Base-by-base conservation (phyloP, 2,113 vertebrate genomes). In the Rhodinocichla rosea region DNA sequence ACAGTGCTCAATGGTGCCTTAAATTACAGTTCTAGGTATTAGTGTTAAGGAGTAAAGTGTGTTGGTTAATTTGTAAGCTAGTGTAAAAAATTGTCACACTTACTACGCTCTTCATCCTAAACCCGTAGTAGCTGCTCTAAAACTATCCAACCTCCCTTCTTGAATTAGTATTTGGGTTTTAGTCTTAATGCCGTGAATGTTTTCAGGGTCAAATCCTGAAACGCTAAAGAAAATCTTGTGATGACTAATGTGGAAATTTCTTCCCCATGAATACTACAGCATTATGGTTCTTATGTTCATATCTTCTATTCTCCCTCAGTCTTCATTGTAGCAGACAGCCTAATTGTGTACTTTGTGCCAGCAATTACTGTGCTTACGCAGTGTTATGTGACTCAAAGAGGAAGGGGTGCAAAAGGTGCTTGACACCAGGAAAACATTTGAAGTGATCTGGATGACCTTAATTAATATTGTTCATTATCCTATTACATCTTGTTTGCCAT, bases 391-490 rank as follows among this genome's bases (percentile, higher is more conserved):
- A 75, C 92, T 95, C 23, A 4, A 39, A 79, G 60, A 85, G 80
- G 83, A 93, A 93, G 79, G 30, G 42, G 22, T 86, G 64, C 63
- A 83, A 77, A 91, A 97, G 70, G 60, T 84, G 73, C 69, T 57
- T 87, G 90, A 89, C 49, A 22, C 37, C 81, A 40, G 64, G 82
- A 77, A 69, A 78, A 92, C 5, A 21, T 71, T 90, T 82, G 18
- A 83, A 81, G 73, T 53, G 40, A 78, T 81, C 73, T 90, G 50
- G n/a, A 75, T 82, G 64, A 59, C 80, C 76, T 81, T 82, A 93
- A 79, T 81, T 92, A 60, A 74, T 83, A 86, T 90, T 60, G 24
- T 11, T 17, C 12, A 6, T 90, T 94, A 78, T 77, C 50, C 15
- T 84, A 62, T 90, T 75, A 69, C 4, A 1, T 32, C 28, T 45